Conservation (phyloP, 2,113 vertebrate species). For the Leucoraja erinaceus region DNA sequence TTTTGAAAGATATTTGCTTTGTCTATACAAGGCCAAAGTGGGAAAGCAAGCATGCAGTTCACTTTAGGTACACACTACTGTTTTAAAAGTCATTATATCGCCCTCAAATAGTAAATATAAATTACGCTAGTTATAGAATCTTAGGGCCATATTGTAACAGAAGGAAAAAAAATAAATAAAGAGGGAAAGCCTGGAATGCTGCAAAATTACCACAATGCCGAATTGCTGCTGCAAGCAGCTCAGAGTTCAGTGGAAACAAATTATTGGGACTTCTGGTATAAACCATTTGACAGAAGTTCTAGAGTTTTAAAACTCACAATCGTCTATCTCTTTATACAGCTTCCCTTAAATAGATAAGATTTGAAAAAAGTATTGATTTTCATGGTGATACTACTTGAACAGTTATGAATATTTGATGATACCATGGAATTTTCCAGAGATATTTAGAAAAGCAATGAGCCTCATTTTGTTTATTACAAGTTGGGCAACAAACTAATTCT, state of each 20-base stretch:
- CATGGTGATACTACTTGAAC: neutral
- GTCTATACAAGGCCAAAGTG: neutral
- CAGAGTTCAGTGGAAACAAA: neutral
- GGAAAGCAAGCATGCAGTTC: neutral
- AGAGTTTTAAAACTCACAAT: neutral
- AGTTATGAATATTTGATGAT: neutral
- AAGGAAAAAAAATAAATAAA: neutral
- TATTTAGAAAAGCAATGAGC: neutral
- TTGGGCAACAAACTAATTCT: neutral
- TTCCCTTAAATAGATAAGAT: neutral
- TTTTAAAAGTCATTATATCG: neutral
- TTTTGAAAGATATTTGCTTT: neutral
- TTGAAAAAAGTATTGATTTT: neutral
- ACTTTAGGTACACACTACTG: neutral
- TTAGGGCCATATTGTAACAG: neutral
- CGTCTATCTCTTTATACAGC: neutral
- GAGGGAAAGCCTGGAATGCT: neutral
- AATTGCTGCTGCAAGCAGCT: neutral
- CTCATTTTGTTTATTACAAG: neutral
- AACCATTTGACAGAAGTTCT: neutral
- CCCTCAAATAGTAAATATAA: neutral
- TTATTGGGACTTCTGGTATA: neutral
- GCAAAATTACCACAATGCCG: neutral
- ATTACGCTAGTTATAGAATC: neutral
- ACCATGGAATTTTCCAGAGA: neutral